Conservation (phyloP, 2,888 invertebrate species). For the Lordiphosa andalusiaca region DNA sequence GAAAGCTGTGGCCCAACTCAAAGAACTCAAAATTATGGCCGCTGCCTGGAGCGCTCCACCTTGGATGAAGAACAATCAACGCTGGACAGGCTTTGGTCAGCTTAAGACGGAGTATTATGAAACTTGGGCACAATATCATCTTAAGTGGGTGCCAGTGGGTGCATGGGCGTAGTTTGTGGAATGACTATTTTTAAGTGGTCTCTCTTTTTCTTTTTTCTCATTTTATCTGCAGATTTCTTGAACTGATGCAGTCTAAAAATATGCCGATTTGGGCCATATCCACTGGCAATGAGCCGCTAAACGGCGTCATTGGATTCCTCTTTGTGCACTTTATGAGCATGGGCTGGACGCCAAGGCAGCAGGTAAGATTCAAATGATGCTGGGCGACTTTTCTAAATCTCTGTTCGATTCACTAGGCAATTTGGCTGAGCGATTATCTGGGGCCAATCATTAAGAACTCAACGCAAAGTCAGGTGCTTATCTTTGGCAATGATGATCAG, state of each 20-base stretch:
- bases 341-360: slow-evolving; percentile 86
- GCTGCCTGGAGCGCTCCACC: slow-evolving; percentile 85
- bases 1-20: slow-evolving; percentile 51
- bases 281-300: slow-evolving; percentile 93
- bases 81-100: slow-evolving; percentile 83
- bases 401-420: slow-evolving; percentile 80
- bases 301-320: slow-evolving; percentile 83
- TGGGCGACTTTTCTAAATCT: slow-evolving; percentile 12
- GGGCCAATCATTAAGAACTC: slow-evolving; percentile 86
- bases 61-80: slow-evolving; percentile 87
- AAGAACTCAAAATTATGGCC: slow-evolving; percentile 75
- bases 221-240: slow-evolving; percentile 81
- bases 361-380: slow-evolving; percentile 76
- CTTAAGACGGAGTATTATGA: slow-evolving; percentile 85
- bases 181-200: too few species aligned
- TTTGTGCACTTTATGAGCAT: slow-evolving; percentile 86
- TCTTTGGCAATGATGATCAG: slow-evolving; percentile 90
- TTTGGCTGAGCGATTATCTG: slow-evolving; percentile 87
- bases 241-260: slow-evolving; percentile 86
- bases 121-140: slow-evolving; percentile 90
- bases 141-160: slow-evolving; percentile 82
- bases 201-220: too few species aligned
- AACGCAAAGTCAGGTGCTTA: slow-evolving; percentile 83
- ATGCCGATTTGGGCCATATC: slow-evolving; percentile 91
- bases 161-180: too few species aligned